These are phyloP conservation scores for Mirza zaza DNA, from an alignment of 2,113 vertebrate species.

Conservation along the genomic window DNA sequence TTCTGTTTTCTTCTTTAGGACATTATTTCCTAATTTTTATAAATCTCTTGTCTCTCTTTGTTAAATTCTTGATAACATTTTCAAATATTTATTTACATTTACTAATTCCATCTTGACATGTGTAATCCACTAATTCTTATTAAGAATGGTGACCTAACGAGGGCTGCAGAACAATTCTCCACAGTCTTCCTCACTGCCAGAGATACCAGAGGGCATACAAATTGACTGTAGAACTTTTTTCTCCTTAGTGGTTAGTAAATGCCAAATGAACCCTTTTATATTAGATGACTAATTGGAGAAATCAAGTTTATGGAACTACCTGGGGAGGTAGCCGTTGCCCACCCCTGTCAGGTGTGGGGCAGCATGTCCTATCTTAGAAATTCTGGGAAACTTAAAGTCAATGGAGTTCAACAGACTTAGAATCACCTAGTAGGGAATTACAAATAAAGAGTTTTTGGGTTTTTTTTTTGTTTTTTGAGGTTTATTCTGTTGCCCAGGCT, in stretches of 20 bases:
- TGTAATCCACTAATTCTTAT: not conserved
- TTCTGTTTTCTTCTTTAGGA: not conserved
- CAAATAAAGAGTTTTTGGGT: no score
- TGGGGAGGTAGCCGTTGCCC: not conserved
- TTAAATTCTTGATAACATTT: not conserved
- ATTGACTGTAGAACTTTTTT: not conserved
- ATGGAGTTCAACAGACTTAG: not conserved
- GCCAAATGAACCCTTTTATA: not conserved
- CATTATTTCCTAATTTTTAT: not conserved
- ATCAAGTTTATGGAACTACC: not conserved
- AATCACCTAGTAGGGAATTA: no score
- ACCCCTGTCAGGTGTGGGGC: not conserved
- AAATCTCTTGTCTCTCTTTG: not conserved
- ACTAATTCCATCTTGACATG: not conserved
- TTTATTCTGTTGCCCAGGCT: no score
- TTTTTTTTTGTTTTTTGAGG: no score
- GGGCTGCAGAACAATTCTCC: no score
- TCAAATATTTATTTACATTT: not conserved
- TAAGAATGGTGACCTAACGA: no score
- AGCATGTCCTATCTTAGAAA: not conserved
- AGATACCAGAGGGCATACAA: not conserved
- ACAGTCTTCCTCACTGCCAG: not conserved
- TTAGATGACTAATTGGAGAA: not conserved
- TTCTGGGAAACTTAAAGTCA: not conserved
- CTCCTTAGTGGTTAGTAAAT: not conserved